Conservation (phyloP, 1,140 invertebrate species). For the Eurytemora carolleeae region DNA sequence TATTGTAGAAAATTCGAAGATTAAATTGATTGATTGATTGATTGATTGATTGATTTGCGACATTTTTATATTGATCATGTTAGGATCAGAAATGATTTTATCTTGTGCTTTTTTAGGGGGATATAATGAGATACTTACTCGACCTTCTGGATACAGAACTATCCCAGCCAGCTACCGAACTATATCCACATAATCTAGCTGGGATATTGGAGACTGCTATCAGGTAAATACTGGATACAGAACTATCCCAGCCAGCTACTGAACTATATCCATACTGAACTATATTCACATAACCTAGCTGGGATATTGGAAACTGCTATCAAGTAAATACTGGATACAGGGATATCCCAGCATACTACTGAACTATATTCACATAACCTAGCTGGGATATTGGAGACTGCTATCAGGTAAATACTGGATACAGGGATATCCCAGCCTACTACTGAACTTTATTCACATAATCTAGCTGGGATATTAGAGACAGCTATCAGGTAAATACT, state of each 20-base stretch:
- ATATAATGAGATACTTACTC: conserved; percentile 82
- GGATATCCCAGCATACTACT: conserved; percentile 68
- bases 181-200: conserved; percentile 70
- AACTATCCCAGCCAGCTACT: conserved; percentile 72
- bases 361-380: conserved; percentile 70
- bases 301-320: conserved; percentile 76
- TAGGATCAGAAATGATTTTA: too few relatives aligned
- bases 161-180: conserved; percentile 58
- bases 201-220: conserved; percentile 76
- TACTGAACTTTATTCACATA: too few relatives aligned
- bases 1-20: too few relatives aligned
- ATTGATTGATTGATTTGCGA: too few relatives aligned
- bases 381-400: conserved; percentile 66
- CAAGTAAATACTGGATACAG: conserved; percentile 49
- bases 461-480: too few relatives aligned
- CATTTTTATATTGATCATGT: too few relatives aligned
- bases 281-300: conserved; percentile 70
- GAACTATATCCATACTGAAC: too few relatives aligned
- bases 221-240: conserved; percentile 46
- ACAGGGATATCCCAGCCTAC: too few relatives aligned
- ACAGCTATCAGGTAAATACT: too few relatives aligned
- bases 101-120: conserved; percentile 23
- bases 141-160: conserved; percentile 70
- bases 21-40: too few relatives aligned
- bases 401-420: too few relatives aligned